Conservation (phyloP, 2,113 vertebrate genomes). For the Rissa tridactyla region DNA sequence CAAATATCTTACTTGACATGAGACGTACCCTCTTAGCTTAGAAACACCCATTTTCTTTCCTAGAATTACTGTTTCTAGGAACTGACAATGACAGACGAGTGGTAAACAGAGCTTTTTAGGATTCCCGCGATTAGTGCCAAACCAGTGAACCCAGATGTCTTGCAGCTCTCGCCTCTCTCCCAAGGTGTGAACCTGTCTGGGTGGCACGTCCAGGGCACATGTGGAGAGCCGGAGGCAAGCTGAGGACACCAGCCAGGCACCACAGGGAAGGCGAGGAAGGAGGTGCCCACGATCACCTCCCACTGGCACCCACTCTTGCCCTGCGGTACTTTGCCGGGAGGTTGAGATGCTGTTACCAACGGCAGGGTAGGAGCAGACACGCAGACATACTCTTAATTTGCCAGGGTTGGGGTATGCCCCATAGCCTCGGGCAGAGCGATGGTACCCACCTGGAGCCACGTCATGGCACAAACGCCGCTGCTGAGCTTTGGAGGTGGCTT, state of each 20-base stretch:
- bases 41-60: background rate
- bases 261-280: background rate
- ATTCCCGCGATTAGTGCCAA: background rate
- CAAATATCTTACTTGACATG: background rate
- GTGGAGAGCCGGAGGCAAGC: background rate
- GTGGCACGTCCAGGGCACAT: rapidly evolving
- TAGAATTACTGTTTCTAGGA: background rate
- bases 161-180: background rate
- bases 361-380: background rate
- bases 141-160: background rate
- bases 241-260: background rate
- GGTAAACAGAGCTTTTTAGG: background rate
- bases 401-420: rapidly evolving
- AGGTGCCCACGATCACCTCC: no score
- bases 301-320: background rate
- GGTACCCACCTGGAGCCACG: background rate
- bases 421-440: background rate
- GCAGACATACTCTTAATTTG: background rate
- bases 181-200: background rate
- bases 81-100: background rate
- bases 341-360: rapidly evolving
- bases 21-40: background rate
- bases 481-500: background rate
- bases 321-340: rapidly evolving
- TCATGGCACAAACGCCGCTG: background rate